A percentile compares a stretch with the other conserved stretches of the same genome.
These are phyloP conservation scores for Tetragnatha montana DNA, from an alignment of 2,888 invertebrate genomes.

Conservation along the genomic window DNA sequence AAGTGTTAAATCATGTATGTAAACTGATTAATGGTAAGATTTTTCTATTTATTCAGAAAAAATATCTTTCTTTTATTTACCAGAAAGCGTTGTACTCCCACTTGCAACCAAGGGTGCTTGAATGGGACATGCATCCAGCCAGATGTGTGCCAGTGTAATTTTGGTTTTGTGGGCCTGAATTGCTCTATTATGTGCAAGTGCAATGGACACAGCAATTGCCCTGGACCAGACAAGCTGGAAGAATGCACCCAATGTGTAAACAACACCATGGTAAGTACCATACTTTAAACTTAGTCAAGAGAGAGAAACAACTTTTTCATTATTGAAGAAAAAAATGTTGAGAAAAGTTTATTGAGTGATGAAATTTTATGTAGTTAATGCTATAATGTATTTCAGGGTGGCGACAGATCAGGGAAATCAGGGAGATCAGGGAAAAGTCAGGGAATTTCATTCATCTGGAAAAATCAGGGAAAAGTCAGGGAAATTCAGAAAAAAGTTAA, in stretches of 20 bases:
- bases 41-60: neutral
- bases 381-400: too few relatives aligned
- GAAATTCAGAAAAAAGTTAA: too few relatives aligned
- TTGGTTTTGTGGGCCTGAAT: slow-evolving; percentile 95
- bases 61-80: slow-evolving; percentile 3
- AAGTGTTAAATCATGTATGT: too few relatives aligned
- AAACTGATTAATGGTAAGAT: neutral
- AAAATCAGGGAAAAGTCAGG: too few relatives aligned
- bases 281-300: too few relatives aligned
- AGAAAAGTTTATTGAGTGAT: too few relatives aligned
- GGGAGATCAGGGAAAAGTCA: too few relatives aligned
- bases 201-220: slow-evolving; percentile 94
- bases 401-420: too few relatives aligned
- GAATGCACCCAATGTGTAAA: slow-evolving; percentile 90
- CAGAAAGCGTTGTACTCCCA: slow-evolving; percentile 74
- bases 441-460: too few relatives aligned
- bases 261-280: slow-evolving; percentile 85
- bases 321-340: too few relatives aligned
- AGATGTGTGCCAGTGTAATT: slow-evolving; percentile 85
- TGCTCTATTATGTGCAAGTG: slow-evolving; percentile 96
- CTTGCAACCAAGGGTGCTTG: slow-evolving; percentile 76
- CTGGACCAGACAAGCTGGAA: slow-evolving; percentile 88
- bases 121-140: slow-evolving; percentile 76
- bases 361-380: too few relatives aligned
- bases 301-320: too few relatives aligned